Percentiles rank a stretch among this genome's conserved stretches.
Evolutionary conservation across 2,888 invertebrate species (phyloP).

Genomic region (Nymphalis polychloros): DNA sequence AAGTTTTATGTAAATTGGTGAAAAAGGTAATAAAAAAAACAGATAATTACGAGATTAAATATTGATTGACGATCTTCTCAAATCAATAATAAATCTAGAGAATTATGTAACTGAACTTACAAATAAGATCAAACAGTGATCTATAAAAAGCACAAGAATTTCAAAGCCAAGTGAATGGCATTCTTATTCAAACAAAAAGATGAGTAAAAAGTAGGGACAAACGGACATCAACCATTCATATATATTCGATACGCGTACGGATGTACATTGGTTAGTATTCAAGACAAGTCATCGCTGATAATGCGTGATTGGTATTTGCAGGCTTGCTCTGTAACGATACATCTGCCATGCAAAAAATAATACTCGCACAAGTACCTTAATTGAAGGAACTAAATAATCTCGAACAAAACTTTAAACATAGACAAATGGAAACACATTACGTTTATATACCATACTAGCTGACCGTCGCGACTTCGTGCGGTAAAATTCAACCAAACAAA

Average conservation of each 20-base stretch:
- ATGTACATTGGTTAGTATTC: conserved; percentile 30
- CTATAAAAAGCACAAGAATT: conserved; percentile 7
- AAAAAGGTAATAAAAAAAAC: background rate
- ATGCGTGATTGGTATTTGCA: conserved; percentile 27
- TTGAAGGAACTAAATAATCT: background rate
- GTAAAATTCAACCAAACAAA: too few relatives aligned
- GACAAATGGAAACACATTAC: too few relatives aligned
- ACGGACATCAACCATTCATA: conserved; percentile 30
- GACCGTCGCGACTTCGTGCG: too few relatives aligned
- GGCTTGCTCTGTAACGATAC: conserved; percentile 23
- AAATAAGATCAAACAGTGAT: background rate
- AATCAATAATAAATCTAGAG: too few relatives aligned
- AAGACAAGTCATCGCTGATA: conserved; percentile 20
- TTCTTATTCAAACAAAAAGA: conserved; percentile 13
- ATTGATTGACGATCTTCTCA: too few relatives aligned
- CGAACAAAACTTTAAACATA: too few relatives aligned
- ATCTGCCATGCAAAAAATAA: background rate
- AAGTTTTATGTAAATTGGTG: conserved; percentile 5
- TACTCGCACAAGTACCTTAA: background rate
- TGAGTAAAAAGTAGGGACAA: conserved; percentile 12
- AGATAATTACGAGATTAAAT: too few relatives aligned
- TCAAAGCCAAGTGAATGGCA: conserved; percentile 17
- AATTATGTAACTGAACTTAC: background rate
- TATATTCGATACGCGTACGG: conserved; percentile 33
- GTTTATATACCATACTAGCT: too few relatives aligned